Evolutionary conservation across 2,113 vertebrate genomes (phyloP).

Genomic region (Thermophis baileyi): DNA sequence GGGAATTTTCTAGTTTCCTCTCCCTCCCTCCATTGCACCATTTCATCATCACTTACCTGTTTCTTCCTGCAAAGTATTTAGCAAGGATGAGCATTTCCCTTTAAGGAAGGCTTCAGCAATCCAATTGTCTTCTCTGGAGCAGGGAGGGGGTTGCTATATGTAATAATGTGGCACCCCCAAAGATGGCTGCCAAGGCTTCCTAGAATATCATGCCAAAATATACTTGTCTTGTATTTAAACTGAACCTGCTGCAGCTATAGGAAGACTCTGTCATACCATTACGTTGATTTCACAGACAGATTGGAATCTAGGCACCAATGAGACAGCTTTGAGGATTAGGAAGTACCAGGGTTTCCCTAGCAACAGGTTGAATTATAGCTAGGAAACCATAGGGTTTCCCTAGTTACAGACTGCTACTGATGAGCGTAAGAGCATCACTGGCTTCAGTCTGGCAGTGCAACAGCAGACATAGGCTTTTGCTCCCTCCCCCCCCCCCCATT

Average conservation of each 20-base stretch:
- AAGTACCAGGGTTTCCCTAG: slow-evolving; percentile 64
- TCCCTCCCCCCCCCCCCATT: background rate
- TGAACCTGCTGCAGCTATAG: slow-evolving; percentile 16
- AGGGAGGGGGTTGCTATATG: background rate
- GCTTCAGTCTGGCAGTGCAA: background rate
- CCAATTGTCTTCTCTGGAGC: background rate
- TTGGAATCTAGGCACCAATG: slow-evolving; percentile 23
- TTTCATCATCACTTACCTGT: background rate
- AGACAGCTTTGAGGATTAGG: slow-evolving; percentile 47
- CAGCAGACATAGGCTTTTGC: background rate
- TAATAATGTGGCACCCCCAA: slow-evolving; percentile 6
- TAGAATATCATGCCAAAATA: background rate
- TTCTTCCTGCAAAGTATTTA: background rate
- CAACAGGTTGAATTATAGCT: slow-evolving; percentile 54
- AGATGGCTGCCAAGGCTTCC: background rate
- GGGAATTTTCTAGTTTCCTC: background rate
- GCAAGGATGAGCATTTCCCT: background rate
- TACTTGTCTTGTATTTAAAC: background rate
- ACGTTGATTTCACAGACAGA: slow-evolving; percentile 12
- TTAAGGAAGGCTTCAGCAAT: background rate
- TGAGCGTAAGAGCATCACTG: slow-evolving; percentile 18
- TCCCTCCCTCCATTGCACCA: background rate
- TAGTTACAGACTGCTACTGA: slow-evolving; percentile 18
- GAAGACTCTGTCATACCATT: slow-evolving; percentile 24
- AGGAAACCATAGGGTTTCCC: slow-evolving; percentile 36